Evolutionary conservation across 2,113 vertebrate genomes (phyloP), one percentile per base, ranked within the genome.

Genomic region (Perca flavescens): DNA sequence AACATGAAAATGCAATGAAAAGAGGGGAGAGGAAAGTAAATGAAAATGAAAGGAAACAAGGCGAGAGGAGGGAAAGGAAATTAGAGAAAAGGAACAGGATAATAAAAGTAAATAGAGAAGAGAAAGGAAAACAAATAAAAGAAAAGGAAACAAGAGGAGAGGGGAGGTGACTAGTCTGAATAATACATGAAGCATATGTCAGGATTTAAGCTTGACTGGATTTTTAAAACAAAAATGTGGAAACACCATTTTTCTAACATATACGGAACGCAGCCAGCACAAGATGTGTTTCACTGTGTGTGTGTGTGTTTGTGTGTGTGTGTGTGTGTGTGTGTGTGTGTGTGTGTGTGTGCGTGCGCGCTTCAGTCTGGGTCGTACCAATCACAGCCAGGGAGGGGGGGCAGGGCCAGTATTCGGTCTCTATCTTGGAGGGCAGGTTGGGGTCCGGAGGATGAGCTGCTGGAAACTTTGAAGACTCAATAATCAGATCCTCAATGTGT

Each of bases 381-480:
- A 98, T 93, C 13, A 97, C 97, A 0, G 97, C 97, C 89, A 97
- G 91, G 0, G 97, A 98, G 0, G 98, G 97, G 4, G 98, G 98
- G 85, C 98, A 98, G 0, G 98, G 98, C 98, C 98, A 99, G 86
- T 96, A 97, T 71, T 98, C 97, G 0, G 97, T 99, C 93, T 99
- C 98, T 0, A 99, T 99, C 96, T 97, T 99, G 82, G 97, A 98
- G 0, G 97, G 98, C 80, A 94, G 96, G 88, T 94, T 97, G 17
- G 98, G 98, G 31, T 98, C 96, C 0, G 97, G 98, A n/a, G 97
- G 96, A 91, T 97, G 96, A 9, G 98, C 98, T 0, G 98, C 97
- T 0, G 98, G 98, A 78, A 99, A 99, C 86, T 97, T 98, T 60
- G 98, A 99, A 3, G 97, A 98, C 54, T 99, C 97, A 0, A 99